Percentiles rank a stretch among this genome's conserved stretches.
Conservation (phyloP, 2,888 invertebrate species). For the Pollenia griseotomentosa region DNA sequence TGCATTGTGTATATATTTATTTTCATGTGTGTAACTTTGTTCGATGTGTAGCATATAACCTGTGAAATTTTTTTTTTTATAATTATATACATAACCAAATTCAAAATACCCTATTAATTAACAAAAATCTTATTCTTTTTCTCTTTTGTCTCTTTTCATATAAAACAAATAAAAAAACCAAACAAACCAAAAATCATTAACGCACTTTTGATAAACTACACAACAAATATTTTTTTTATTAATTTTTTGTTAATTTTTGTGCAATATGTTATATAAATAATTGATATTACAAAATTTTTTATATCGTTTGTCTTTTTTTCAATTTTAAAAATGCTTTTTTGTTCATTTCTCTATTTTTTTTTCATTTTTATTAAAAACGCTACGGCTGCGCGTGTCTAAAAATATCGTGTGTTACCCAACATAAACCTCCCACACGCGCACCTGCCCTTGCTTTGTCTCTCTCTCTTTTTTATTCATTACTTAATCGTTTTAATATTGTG, state of each 20-base stretch:
- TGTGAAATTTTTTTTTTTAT: slow-evolving; percentile 6
- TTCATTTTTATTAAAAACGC: not conserved
- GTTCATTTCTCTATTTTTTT: not conserved
- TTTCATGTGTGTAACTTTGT: slow-evolving; percentile 28
- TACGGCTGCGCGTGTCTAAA: not conserved
- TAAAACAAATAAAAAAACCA: slow-evolving; percentile 35
- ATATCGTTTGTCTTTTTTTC: slow-evolving; percentile 12
- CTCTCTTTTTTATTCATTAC: not conserved
- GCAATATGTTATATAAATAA: not conserved
- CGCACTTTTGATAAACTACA: slow-evolving; percentile 35
- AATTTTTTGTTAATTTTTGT: slow-evolving; percentile 15
- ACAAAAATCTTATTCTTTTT: slow-evolving; percentile 65
- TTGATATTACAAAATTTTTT: not conserved
- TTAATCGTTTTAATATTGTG: not conserved
- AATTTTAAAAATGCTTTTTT: not conserved
- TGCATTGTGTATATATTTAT: not conserved
- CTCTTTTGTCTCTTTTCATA: slow-evolving; percentile 70
- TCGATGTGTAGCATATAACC: slow-evolving; percentile 27
- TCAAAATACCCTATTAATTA: slow-evolving; percentile 55
- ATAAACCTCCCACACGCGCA: not conserved
- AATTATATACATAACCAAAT: slow-evolving; percentile 37
- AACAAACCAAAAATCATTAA: slow-evolving; percentile 49
- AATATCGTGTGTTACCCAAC: not conserved
- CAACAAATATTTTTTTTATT: slow-evolving; percentile 2
- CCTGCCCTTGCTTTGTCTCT: not conserved